Evolutionary conservation across 2,113 vertebrate species (phyloP).

Genomic region (Colinus virginianus): DNA sequence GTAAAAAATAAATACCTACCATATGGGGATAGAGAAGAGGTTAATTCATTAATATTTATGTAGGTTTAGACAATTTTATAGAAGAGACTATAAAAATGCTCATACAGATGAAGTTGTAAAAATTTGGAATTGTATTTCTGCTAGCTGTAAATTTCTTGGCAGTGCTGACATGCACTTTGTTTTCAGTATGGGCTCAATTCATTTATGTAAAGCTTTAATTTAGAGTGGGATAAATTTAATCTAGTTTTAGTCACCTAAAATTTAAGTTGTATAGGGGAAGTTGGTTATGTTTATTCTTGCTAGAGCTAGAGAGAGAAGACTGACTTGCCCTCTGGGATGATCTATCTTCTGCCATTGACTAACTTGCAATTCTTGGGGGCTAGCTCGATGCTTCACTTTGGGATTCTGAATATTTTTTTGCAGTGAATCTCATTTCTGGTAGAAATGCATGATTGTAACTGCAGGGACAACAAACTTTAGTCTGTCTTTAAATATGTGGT

Average conservation of each 20-base stretch:
- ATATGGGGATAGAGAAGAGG: not conserved
- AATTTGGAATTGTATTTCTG: slow-evolving; percentile 30
- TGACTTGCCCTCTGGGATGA: not conserved
- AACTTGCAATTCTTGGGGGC: not conserved
- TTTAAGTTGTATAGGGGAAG: not conserved
- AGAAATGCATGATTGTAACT: not conserved
- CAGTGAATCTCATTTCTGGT: not conserved
- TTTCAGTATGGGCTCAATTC: not conserved
- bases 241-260: not conserved
- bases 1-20: slow-evolving; percentile 1
- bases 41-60: slow-evolving; percentile 65
- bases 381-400: not conserved
- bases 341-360: not conserved
- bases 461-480: not conserved
- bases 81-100: slow-evolving; percentile 38
- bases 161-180: not conserved
- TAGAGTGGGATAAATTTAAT: not conserved
- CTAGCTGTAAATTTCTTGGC: slow-evolving; percentile 24
- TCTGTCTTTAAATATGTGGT: not conserved
- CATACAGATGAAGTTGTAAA: slow-evolving; percentile 35
- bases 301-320: not conserved
- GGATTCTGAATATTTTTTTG: not conserved
- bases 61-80: slow-evolving; percentile 27
- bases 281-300: not conserved
- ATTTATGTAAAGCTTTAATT: not conserved